Evolutionary conservation across 2,888 invertebrate species (phyloP).

Genomic region (Polyploca ridens): DNA sequence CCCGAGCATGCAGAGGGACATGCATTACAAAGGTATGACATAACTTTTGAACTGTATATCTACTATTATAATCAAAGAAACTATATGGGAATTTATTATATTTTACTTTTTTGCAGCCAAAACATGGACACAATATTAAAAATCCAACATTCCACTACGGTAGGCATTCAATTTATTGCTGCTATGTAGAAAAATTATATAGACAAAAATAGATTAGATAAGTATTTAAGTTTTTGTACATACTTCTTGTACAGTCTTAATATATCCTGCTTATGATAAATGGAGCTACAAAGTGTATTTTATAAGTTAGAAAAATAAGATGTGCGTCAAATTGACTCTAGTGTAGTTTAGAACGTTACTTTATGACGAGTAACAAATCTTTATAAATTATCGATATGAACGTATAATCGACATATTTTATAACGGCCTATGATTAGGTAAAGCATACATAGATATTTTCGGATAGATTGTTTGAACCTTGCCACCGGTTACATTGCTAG

Average conservation of each 20-base stretch:
- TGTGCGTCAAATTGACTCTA: constrained; percentile 22
- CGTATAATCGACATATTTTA: constrained; percentile 38
- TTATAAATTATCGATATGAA: constrained; percentile 18
- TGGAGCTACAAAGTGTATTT: constrained; percentile 55
- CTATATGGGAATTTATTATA: not conserved
- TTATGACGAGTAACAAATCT: constrained; percentile 20
- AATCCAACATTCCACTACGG: constrained; percentile 45
- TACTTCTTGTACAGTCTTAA: constrained; percentile 72
- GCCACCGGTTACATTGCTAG: constrained; percentile 47
- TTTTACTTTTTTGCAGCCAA: constrained; percentile 85
- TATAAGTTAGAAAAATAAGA: constrained; percentile 41
- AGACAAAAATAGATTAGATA: constrained; percentile 25
- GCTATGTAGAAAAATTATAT: constrained; percentile 53
- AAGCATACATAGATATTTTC: constrained; percentile 71
- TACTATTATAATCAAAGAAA: not conserved
- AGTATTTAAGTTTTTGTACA: constrained; percentile 58
- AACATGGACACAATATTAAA: constrained; percentile 93
- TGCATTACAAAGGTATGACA: constrained; percentile 93
- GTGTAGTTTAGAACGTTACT: constrained; percentile 19
- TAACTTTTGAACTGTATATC: not conserved
- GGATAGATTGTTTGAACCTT: constrained; percentile 68
- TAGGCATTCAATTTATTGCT: constrained; percentile 63
- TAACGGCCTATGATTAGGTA: constrained; percentile 60
- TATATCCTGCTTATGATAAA: constrained; percentile 62
- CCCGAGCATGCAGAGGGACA: constrained; percentile 96